Conservation (phyloP, 2,797 vertebrate genomes). For the Aldrovandia affinis region DNA sequence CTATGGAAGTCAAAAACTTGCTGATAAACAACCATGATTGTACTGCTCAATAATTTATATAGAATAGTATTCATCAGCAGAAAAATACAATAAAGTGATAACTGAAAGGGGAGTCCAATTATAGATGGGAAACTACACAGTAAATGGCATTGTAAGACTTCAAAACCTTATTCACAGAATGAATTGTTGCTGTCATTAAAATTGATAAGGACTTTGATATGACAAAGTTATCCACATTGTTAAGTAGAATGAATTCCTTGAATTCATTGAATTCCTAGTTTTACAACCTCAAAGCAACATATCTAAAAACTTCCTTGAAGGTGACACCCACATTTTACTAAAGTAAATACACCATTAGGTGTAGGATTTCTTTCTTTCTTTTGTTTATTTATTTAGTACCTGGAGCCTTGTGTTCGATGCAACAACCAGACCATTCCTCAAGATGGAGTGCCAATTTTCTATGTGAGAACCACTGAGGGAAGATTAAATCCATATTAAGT, state of each 20-base stretch:
- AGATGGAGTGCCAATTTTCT: slow-evolving; percentile 92
- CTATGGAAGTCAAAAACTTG: background rate
- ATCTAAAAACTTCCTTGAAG: background rate
- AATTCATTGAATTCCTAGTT: too few relatives aligned
- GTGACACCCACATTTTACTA: background rate
- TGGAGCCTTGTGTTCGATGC: slow-evolving; percentile 89
- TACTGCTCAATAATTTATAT: background rate
- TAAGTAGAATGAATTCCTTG: too few relatives aligned
- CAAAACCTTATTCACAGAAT: too few relatives aligned
- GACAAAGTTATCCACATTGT: too few relatives aligned
- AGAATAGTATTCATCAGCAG: background rate
- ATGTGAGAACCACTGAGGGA: slow-evolving; percentile 85
- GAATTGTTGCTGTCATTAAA: too few relatives aligned
- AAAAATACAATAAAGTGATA: too few relatives aligned
- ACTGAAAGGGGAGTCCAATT: too few relatives aligned
- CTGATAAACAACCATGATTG: background rate
- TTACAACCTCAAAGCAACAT: background rate
- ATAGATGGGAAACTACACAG: too few relatives aligned
- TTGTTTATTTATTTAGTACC: slow-evolving; percentile 58
- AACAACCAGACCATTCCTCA: slow-evolving; percentile 90
- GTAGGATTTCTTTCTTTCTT: background rate
- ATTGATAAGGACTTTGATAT: too few relatives aligned
- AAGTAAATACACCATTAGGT: background rate
- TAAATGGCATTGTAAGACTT: too few relatives aligned
- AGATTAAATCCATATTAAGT: background rate